Evolutionary conservation across 2,113 vertebrate genomes (phyloP).

Genomic region (Brachionichthys hirsutus): DNA sequence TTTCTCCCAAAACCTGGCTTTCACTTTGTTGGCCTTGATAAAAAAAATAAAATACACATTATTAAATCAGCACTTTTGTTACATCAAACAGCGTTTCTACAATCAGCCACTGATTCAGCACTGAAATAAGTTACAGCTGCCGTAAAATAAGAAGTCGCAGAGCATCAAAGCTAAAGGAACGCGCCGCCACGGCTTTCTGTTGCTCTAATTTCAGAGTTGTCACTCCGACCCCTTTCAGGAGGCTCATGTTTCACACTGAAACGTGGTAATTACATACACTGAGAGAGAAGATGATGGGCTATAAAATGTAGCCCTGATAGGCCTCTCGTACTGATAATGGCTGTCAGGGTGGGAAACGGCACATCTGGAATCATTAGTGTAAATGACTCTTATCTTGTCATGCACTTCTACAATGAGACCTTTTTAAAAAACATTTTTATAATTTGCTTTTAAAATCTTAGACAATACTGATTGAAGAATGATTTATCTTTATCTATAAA

Average conservation of each 20-base stretch:
- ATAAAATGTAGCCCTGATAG: background rate
- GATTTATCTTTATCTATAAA: no score
- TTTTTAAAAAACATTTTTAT: background rate
- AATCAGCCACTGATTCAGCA: no score
- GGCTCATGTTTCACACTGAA: slow-evolving; percentile 1
- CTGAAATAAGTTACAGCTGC: no score
- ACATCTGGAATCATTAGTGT: background rate
- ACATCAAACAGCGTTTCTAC: no score
- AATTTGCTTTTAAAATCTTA: background rate
- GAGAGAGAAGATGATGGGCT: slow-evolving; percentile 7
- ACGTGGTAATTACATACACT: slow-evolving; percentile 40
- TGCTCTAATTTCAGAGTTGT: background rate
- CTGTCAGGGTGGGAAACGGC: background rate
- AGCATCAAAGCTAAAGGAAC: no score
- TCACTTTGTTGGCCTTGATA: no score
- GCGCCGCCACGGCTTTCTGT: background rate
- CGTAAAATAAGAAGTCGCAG: no score
- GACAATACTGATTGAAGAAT: no score
- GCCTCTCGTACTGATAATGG: slow-evolving; percentile 36
- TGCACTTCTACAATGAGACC: background rate
- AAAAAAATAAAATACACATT: no score
- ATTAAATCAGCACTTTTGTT: no score
- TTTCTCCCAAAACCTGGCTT: no score
- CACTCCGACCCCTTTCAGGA: no score
- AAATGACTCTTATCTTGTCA: background rate